Conservation (phyloP, 2,888 invertebrate genomes). For the Chrysina gloriosa region DNA sequence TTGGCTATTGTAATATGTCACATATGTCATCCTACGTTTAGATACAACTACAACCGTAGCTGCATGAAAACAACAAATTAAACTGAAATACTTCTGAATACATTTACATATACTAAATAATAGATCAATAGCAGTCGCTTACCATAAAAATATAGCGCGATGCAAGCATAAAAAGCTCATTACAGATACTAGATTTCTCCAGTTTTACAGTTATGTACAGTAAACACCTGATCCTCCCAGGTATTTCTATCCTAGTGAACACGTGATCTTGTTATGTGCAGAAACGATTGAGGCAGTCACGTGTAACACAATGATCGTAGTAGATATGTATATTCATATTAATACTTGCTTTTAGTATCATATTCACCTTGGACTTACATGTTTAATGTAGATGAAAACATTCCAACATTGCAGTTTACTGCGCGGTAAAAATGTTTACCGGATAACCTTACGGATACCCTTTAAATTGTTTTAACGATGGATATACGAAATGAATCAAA, state of each 20-base stretch:
- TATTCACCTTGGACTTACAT: too few relatives aligned
- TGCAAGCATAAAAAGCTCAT: not conserved
- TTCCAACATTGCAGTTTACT: too few relatives aligned
- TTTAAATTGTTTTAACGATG: too few relatives aligned
- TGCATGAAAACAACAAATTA: not conserved
- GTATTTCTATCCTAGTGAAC: slow-evolving; percentile 15
- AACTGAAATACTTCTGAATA: not conserved
- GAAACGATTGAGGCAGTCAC: slow-evolving; percentile 14
- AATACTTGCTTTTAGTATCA: not conserved
- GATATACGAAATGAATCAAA: too few relatives aligned
- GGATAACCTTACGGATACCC: too few relatives aligned
- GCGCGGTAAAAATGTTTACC: too few relatives aligned
- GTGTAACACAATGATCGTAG: slow-evolving; percentile 4
- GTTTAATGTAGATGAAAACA: too few relatives aligned
- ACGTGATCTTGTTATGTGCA: slow-evolving; percentile 23
- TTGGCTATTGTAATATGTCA: too few relatives aligned
- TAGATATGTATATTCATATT: slow-evolving; percentile 2
- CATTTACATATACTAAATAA: not conserved
- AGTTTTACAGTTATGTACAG: slow-evolving; percentile 14
- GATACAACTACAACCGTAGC: not conserved
- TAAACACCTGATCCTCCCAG: slow-evolving; percentile 24
- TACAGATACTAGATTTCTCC: slow-evolving; percentile 12
- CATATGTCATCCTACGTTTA: not conserved
- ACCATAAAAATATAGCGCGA: not conserved
- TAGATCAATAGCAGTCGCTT: not conserved